phyloP scores from a whole-genome alignment of 2,888 invertebrate species.

The Hypercompe scribonia region DNA sequence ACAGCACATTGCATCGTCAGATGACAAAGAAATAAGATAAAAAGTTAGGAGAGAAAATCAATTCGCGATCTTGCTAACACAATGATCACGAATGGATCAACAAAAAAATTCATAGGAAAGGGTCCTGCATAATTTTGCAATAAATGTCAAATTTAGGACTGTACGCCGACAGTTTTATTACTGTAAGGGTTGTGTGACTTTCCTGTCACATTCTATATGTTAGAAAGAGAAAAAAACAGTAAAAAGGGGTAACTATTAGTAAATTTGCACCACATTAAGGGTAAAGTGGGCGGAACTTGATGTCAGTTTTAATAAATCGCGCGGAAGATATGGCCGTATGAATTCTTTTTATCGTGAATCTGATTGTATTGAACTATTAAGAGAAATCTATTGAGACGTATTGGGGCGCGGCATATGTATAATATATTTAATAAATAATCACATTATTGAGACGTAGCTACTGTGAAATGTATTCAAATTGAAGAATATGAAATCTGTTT shows the following conservation, averaged over 20 bases:
- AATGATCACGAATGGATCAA: conserved; percentile 33
- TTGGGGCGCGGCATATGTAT: conserved; percentile 25
- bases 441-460: conserved; percentile 1
- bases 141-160: conserved; percentile 67
- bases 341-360: conserved; percentile 35
- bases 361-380: conserved; percentile 38
- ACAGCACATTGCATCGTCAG: too few relatives aligned
- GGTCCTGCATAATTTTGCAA: conserved; percentile 73
- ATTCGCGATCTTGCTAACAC: conserved; percentile 12
- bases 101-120: conserved; percentile 43
- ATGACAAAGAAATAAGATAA: too few relatives aligned
- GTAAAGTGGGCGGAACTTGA: conserved; percentile 77
- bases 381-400: conserved; percentile 29
- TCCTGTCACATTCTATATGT: conserved; percentile 41
- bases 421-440: conserved; percentile 18
- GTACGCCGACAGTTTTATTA: conserved; percentile 66
- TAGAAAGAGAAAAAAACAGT: conserved; percentile 45
- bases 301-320: conserved; percentile 82
- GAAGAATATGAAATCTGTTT: not conserved
- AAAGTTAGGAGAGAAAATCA: not conserved
- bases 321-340: conserved; percentile 67
- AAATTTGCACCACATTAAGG: conserved; percentile 70
- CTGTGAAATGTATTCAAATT: conserved; percentile 13
- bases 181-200: conserved; percentile 47
- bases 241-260: conserved; percentile 55